Evolutionary conservation across 2,113 vertebrate species (phyloP), one percentile per base, ranked within the genome.

Genomic region (Phrynosoma blainvillii): DNA sequence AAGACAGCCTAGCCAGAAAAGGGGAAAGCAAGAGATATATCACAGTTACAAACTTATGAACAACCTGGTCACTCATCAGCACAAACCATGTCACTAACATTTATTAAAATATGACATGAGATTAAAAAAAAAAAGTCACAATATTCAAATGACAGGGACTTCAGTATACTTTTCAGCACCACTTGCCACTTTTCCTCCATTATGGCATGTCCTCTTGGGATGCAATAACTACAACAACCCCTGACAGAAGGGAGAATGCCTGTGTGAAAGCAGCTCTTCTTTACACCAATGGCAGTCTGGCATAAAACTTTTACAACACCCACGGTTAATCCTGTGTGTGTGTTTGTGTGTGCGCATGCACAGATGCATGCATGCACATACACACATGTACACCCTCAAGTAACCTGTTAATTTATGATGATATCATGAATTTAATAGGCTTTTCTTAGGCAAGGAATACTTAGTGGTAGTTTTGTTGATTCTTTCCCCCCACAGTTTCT

Each of bases 1-100:
- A 99, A 99, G 91, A 99, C 99, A 0, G 98, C 99, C 99, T 99
- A 92, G 84, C 59, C 59, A 16, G 36, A 86, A n/a, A 71, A 42
- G 86, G 92, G 84, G 87, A 18, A 11, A 89, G n/a, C 40, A 79
- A 14, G 66, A 88, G 14, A 70, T 2, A 47, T 16, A 62, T 23
- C n/a, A 11, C 3, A 5, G 23, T 1, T 78, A 42, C 0, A 59
- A 13, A 30, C 30, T 80, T 71, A 79, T 3, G 0, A 16, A 14
- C n/a, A 65, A 16, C 5, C 4, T 30, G 25, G 11, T 62, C 25
- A 30, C 27, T 65, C 10, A 20, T 65, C 62, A 66, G 32, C 0
- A 84, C 62, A 70, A 25, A 86, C 47, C 68, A 40, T 87, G 70
- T 0, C 0, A 68, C 66, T 18, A 4, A 12, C 27, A 81, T 66